Base-by-base conservation (phyloP, 1,140 invertebrate genomes). In the Drosophila pseudoobscura region DNA sequence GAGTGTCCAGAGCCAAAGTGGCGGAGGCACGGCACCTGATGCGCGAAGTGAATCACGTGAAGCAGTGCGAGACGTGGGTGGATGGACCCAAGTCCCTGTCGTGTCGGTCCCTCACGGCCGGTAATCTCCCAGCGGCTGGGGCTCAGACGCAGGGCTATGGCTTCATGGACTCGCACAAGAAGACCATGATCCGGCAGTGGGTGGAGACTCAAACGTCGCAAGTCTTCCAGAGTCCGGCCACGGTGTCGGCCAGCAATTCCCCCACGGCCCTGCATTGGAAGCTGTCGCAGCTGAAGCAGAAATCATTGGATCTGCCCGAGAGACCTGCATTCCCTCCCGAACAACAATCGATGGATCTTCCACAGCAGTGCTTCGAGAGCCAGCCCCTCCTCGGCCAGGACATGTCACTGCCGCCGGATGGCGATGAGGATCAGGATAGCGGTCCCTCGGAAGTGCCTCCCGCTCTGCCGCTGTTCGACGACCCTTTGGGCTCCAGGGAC, bases 101-200 rank as follows among this genome's bases (percentile, higher is more conserved):
- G 2, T 82, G 80, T 9, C 69, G 75, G 39, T 84, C 90, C 6
- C 65, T 91, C 0, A 90, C 82, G 9, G 89, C 91, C 0, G 89
- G 83, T 5, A 91, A 88, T 59, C 47, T 92, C 13, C 92, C 92
- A 50, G 54, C 80, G 54, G 29, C 90, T 49, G 20, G 70, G 6
- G 60, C 70, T 57, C 75, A 91, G 75, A 44, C 92, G 65, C 79
- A 89, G 39, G 94, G 95, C 0, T 97, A 97, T 80, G 96, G 96
- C 2, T 97, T 96, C 78, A 97, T 97, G 96, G 97, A 98, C 85
- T 96, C 94, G 76, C 96, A 97, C 73, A 98, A 98, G 83, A 97
- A 97, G 87, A 96, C 94, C 65, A 98, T 98, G 97, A 98, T 98
- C 31, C 93, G 96, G 45, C 96, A 97, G 91, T 98, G 97, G 97